Conservation (phyloP, 2,797 vertebrate species). For the Phalloptychus januarius region DNA sequence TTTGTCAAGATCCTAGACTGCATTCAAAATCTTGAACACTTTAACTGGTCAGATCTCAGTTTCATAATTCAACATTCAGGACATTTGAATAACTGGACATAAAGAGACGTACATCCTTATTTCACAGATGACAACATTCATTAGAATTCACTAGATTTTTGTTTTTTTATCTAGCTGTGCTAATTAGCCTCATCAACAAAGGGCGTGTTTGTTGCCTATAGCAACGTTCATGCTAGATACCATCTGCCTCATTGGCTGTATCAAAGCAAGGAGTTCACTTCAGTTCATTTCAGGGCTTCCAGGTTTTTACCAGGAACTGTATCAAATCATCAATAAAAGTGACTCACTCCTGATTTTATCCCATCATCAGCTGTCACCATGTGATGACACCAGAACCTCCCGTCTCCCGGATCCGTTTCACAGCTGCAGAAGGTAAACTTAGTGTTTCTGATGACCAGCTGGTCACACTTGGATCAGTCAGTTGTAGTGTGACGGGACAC, state of each 20-base stretch:
- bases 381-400: background rate
- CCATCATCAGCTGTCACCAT: background rate
- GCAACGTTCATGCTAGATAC: too few species aligned
- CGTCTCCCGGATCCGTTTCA: background rate
- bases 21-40: background rate
- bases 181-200: too few species aligned
- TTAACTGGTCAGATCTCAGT: background rate
- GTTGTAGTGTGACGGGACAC: background rate
- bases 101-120: too few species aligned
- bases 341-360: background rate
- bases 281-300: background rate
- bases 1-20: background rate
- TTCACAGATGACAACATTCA: too few species aligned
- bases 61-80: background rate
- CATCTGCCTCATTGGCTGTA: too few species aligned
- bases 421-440: background rate
- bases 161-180: too few species aligned
- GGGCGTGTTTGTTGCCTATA: too few species aligned
- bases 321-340: background rate
- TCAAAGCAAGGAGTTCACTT: background rate
- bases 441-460: background rate
- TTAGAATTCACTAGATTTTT: too few species aligned
- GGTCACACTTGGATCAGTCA: constrained; percentile 2
- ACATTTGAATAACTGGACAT: too few species aligned
- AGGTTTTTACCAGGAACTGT: background rate